Conservation (phyloP, 53 echinoderm and acorn worm genomes). For the Henricia sp. region DNA sequence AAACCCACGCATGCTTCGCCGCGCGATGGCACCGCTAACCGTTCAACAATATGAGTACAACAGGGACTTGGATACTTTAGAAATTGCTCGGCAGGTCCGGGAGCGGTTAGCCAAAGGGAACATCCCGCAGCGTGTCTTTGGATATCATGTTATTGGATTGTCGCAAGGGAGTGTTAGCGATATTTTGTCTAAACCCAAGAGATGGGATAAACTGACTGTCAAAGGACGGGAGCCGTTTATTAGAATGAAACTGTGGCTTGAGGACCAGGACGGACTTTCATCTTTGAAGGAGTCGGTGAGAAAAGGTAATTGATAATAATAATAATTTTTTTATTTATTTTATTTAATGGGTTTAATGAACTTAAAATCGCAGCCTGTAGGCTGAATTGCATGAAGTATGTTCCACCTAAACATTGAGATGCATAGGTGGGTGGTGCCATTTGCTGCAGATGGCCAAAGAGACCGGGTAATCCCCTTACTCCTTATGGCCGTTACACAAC, state of each 20-base stretch:
- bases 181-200: slow-evolving; percentile 86
- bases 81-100: slow-evolving; percentile 83
- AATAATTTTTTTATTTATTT: no score
- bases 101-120: slow-evolving; percentile 78
- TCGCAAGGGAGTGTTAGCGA: slow-evolving; percentile 99
- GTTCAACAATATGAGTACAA: slow-evolving; percentile 76
- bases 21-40: slow-evolving; percentile 75
- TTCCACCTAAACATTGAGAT: no score
- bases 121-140: slow-evolving; percentile 96
- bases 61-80: slow-evolving; percentile 81
- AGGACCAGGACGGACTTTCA: slow-evolving; percentile 71
- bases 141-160: slow-evolving; percentile 89
- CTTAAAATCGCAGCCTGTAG: no score
- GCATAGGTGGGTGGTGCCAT: no score
- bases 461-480: no score
- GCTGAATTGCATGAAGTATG: no score
- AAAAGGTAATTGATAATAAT: slow-evolving; percentile 77
- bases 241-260: slow-evolving; percentile 94
- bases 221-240: slow-evolving; percentile 96
- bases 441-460: no score
- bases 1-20: slow-evolving; percentile 50
- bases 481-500: no score
- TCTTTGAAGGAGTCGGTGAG: slow-evolving; percentile 84
- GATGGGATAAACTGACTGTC: slow-evolving; percentile 89
- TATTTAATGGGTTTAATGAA: no score